Conservation (phyloP, 2,797 vertebrate genomes). For the Diglossa cyanea region DNA sequence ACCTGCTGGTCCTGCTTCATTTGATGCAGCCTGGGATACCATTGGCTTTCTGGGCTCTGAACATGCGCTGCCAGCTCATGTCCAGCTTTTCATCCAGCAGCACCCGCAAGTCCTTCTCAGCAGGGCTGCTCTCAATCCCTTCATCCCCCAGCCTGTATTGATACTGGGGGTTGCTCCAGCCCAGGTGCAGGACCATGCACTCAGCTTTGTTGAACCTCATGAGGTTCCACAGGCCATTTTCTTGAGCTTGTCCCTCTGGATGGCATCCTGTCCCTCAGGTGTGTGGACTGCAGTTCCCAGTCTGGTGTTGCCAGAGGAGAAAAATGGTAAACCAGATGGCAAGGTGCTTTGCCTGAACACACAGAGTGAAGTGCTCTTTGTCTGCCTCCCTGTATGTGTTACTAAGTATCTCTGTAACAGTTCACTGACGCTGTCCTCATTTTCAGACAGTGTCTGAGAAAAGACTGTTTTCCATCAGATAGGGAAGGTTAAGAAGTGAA, state of each 20-base stretch:
- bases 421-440: background rate
- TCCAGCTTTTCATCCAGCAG: background rate
- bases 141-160: background rate
- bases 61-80: accelerated
- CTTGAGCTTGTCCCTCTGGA: background rate
- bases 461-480: background rate
- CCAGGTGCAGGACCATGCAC: background rate
- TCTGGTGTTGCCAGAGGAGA: background rate
- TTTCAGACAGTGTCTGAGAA: background rate
- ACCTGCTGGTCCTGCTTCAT: background rate
- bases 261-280: background rate
- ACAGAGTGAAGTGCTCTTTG: background rate
- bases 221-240: background rate
- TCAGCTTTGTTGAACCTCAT: background rate
- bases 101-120: background rate
- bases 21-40: background rate
- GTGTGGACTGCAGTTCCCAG: background rate
- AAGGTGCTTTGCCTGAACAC: background rate
- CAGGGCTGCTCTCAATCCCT: background rate
- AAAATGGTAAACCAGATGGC: background rate
- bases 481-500: background rate
- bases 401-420: background rate
- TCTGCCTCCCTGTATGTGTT: background rate
- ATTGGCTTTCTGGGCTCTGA: background rate
- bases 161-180: accelerated